Base-by-base conservation (phyloP, 2,888 invertebrate genomes). In the Neoitamus cyanurus region DNA sequence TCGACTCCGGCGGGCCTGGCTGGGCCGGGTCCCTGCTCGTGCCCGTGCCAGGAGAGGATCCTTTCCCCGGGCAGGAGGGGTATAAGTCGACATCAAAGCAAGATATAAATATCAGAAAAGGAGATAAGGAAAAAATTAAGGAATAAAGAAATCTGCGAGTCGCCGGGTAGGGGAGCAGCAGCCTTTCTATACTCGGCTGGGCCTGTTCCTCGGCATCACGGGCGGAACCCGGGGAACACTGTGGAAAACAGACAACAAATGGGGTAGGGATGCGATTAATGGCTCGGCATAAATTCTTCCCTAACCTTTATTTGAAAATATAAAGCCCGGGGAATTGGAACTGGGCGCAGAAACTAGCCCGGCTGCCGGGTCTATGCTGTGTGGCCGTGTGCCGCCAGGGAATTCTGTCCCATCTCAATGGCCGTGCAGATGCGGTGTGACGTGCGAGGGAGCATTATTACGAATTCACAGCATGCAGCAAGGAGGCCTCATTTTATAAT, bases 261-360 rank as follows among this genome's bases (percentile, higher is more conserved):
- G 58, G 68, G 80, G 46, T 80, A 77, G 37, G 84, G 77, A 85
- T 85, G 85, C 83, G 85, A 85, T 83, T 83, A 85, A 85, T 85
- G 83, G 77, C 42, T 75, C 25, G 28, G 58, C 69, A 69, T 83
- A 70, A 83, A 85, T 83, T 83, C 25, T 70, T 70, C n/a, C 30
- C 31, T 84, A 46, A 34, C 46, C 15, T 82, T 70, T 84, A 84
- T 78, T 78, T 78, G 78, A 72, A 78, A 77, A 75, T 15, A 72
- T 31, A 42, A 83, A 72, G 31, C 31, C 6, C 15, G 7, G 30
- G 30, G 77, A 31, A 77, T 30, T 25, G 58, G 25, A 58, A 20
- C 58, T 15, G 7, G 25, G 3, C 58, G 20, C 25, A 20, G 25
- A 58, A 58, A 58, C 58, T 58, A 58, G 58, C 58, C 58, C n/a